Conservation (phyloP, 2,797 vertebrate genomes). For the Cephalopachus bancanus region DNA sequence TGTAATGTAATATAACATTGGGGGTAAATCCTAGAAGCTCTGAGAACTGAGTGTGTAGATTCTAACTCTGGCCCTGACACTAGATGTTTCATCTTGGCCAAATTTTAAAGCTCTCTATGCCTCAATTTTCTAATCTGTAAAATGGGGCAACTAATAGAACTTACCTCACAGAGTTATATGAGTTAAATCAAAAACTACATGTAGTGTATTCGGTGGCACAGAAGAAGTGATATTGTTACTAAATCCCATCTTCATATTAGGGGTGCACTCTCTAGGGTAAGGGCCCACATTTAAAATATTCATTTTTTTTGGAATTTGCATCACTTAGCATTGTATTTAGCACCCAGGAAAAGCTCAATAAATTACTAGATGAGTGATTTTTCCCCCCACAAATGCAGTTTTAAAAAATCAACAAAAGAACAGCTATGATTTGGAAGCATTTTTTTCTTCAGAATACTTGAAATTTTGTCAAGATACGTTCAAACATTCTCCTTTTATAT, state of each 20-base stretch:
- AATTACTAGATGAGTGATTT: not conserved
- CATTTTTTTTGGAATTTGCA: not conserved
- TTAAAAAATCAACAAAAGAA: conserved; percentile 25
- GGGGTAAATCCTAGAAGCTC: not conserved
- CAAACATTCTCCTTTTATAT: conserved; percentile 47
- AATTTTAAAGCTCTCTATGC: not conserved
- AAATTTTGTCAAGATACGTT: not conserved
- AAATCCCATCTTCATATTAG: not conserved
- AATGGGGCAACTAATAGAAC: conserved; percentile 11
- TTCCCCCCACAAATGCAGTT: not conserved
- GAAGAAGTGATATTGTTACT: not conserved
- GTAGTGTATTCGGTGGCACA: not conserved
- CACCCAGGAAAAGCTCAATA: not conserved
- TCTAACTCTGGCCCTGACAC: not conserved
- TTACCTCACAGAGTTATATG: not conserved
- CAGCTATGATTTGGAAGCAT: not conserved
- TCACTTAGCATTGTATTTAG: not conserved
- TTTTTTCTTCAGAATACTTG: not conserved
- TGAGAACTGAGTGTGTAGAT: not conserved
- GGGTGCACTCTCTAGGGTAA: not conserved
- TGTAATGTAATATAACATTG: not conserved
- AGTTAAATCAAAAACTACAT: not conserved
- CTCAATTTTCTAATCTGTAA: conserved; percentile 9
- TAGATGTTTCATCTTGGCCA: not conserved
- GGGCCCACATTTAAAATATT: not conserved